Conservation (phyloP, 2,888 invertebrate species). For the Cantharis nigra region DNA sequence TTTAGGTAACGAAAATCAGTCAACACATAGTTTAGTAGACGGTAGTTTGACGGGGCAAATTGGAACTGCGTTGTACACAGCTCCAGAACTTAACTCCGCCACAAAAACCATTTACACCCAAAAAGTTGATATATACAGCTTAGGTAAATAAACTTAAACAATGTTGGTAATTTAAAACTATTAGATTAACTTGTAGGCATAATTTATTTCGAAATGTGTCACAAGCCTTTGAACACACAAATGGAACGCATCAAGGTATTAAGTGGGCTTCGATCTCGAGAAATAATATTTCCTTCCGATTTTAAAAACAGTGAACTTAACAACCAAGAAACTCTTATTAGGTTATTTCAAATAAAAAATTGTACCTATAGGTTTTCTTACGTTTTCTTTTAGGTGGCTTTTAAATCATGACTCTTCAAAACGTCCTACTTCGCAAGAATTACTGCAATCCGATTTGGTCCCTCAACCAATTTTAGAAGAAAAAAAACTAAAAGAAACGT, state of each 20-base stretch:
- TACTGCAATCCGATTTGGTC: constrained; percentile 79
- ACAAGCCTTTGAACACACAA: constrained; percentile 78
- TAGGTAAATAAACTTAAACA: constrained; percentile 59
- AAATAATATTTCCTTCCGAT: constrained; percentile 72
- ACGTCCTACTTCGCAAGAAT: constrained; percentile 84
- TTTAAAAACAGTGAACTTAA: constrained; percentile 63
- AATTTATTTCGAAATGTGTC: constrained; percentile 95
- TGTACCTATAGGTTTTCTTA: not conserved
- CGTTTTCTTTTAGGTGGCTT: constrained; percentile 64
- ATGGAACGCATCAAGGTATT: constrained; percentile 89
- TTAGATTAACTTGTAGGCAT: constrained; percentile 66
- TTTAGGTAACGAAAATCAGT: constrained; percentile 43
- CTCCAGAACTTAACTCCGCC: constrained; percentile 83
- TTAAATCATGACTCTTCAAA: constrained; percentile 82
- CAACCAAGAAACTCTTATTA: constrained; percentile 65
- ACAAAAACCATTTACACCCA: constrained; percentile 82
- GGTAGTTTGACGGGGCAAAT: constrained; percentile 77
- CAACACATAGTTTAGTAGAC: constrained; percentile 42
- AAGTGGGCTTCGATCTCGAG: constrained; percentile 69
- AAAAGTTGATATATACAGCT: constrained; percentile 73
- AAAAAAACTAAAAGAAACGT: constrained; percentile 78
- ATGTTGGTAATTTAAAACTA: not conserved
- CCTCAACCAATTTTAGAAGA: constrained; percentile 89
- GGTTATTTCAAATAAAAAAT: constrained; percentile 53
- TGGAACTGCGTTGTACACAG: constrained; percentile 94